These are phyloP conservation scores for Dendrolimus punctatus DNA, from an alignment of 1,140 invertebrate genomes.

Conservation along the genomic window DNA sequence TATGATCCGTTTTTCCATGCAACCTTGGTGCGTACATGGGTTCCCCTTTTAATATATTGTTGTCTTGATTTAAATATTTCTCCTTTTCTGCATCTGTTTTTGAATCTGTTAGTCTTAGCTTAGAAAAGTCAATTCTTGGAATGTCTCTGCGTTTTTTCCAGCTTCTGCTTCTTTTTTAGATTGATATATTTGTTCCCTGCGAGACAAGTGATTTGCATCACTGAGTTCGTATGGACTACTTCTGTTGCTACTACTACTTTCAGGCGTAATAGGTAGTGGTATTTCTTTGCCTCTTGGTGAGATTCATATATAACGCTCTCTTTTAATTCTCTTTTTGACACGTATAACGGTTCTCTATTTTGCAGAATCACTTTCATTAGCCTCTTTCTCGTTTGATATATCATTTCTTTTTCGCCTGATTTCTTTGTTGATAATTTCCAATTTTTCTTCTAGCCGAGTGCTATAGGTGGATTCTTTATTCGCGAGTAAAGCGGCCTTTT, in stretches of 20 bases:
- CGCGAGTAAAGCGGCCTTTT: slow-evolving; percentile 63
- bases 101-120: slow-evolving; percentile 56
- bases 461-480: slow-evolving; percentile 54
- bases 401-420: slow-evolving; percentile 70
- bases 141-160: slow-evolving; percentile 40
- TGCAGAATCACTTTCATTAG: slow-evolving; percentile 53
- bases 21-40: slow-evolving; percentile 59
- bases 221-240: slow-evolving; percentile 68
- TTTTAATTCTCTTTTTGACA: slow-evolving; percentile 68
- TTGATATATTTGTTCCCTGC: slow-evolving; percentile 64
- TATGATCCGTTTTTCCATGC: slow-evolving; percentile 58
- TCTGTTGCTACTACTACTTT: slow-evolving; percentile 46
- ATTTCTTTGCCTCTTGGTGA: slow-evolving; percentile 60
- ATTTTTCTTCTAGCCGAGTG: slow-evolving; percentile 58
- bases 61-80: slow-evolving; percentile 51
- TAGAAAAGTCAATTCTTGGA: slow-evolving; percentile 68
- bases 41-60: slow-evolving; percentile 64
- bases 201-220: slow-evolving; percentile 66
- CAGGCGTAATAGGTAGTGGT: slow-evolving; percentile 22
- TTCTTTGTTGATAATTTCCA: slow-evolving; percentile 69
- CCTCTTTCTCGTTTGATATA: slow-evolving; percentile 66
- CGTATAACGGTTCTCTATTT: slow-evolving; percentile 66
- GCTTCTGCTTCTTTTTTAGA: slow-evolving; percentile 51
- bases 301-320: slow-evolving; percentile 69
- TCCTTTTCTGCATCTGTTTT: slow-evolving; percentile 67